These are phyloP conservation scores for Chaetodon trifascialis DNA, from an alignment of 2,113 vertebrate genomes.

Conservation along the genomic window DNA sequence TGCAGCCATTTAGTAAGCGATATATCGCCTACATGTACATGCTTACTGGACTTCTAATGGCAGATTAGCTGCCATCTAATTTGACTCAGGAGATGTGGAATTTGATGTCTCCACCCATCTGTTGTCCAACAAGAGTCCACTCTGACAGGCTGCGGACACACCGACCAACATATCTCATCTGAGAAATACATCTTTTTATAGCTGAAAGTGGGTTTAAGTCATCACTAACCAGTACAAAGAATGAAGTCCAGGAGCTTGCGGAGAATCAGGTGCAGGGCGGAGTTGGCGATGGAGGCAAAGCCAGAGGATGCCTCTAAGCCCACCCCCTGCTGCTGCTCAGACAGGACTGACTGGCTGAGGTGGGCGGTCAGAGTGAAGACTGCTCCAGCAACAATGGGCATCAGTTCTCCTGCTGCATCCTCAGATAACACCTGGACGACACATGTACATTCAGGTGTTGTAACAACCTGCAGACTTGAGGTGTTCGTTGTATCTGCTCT, in stretches of 20 bases:
- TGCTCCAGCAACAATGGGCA: constrained; percentile 95
- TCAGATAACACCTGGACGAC: constrained; percentile 91
- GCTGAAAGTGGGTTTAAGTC: neutral
- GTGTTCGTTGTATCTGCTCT: neutral
- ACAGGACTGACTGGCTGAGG: constrained; percentile 93
- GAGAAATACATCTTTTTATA: neutral
- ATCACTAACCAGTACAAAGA: constrained; percentile 91
- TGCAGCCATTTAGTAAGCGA: too few relatives aligned
- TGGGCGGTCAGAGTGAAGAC: constrained; percentile 97
- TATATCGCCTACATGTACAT: too few relatives aligned
- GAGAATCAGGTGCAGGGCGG: constrained; percentile 95
- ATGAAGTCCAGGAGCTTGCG: constrained; percentile 97
- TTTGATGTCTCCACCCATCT: too few relatives aligned
- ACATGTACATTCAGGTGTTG: neutral
- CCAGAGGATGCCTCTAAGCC: constrained; percentile 86
- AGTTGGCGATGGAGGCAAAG: constrained; percentile 95
- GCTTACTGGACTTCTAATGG: too few relatives aligned
- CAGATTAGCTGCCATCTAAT: too few relatives aligned
- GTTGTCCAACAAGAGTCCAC: too few relatives aligned
- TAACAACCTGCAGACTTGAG: neutral
- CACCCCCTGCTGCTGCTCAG: constrained; percentile 91
- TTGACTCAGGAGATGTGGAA: too few relatives aligned
- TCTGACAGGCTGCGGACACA: too few relatives aligned
- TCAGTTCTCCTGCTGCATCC: constrained; percentile 93
- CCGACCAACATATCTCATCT: neutral